Evolutionary conservation across 2,113 vertebrate genomes (phyloP).

Genomic region (Neolamprologus cancellatus): DNA sequence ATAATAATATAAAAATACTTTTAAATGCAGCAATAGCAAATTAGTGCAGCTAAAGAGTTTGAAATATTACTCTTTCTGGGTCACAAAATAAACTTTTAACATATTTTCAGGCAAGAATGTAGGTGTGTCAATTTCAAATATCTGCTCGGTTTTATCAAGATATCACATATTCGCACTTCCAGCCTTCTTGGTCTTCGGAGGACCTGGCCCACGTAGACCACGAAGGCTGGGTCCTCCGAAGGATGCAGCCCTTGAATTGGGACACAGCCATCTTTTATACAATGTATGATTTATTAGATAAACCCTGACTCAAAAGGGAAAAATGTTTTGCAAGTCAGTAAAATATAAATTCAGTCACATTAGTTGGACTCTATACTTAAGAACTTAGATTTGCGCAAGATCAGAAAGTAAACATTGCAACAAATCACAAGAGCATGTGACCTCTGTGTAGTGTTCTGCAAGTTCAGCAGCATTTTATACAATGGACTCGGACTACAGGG

Average conservation of each 20-base stretch:
- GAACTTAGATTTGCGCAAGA: background rate
- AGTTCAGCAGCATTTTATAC: conserved; percentile 36
- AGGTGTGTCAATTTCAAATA: background rate
- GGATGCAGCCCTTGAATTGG: background rate
- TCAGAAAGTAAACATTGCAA: background rate
- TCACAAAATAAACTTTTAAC: background rate
- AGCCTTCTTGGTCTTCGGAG: fast-evolving
- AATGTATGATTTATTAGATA: background rate
- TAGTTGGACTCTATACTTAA: background rate
- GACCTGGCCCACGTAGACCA: background rate
- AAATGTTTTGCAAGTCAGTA: background rate
- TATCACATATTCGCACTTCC: background rate
- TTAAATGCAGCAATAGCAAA: fast-evolving
- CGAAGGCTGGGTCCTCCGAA: background rate
- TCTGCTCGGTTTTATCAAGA: background rate
- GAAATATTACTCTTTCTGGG: background rate
- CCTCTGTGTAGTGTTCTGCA: background rate
- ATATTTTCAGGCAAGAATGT: fast-evolving
- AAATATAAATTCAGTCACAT: background rate
- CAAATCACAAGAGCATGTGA: background rate
- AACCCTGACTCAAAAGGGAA: background rate
- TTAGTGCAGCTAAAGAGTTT: background rate
- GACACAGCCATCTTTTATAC: fast-evolving
- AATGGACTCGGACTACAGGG: background rate
- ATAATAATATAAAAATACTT: background rate